Base-by-base conservation (phyloP, 2,113 vertebrate species). In the Bubo bubo region DNA sequence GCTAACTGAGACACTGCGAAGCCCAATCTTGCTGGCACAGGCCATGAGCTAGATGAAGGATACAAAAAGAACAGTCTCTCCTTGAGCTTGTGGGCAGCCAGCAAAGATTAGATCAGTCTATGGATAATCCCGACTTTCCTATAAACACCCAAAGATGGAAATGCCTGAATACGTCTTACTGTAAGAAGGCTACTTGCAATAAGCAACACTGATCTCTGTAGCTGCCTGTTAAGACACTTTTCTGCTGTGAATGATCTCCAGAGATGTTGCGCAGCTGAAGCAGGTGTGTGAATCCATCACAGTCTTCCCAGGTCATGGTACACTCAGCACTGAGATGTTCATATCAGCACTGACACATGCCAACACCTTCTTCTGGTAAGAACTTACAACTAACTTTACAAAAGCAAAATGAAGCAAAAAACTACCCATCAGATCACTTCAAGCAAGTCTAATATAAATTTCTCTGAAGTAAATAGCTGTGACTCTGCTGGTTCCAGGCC, bases 1-100 rank as follows among this genome's bases (percentile, higher is more conserved):
- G 4, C 39, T 39, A 15, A 72, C 0, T 0, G 45, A 60, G 49
- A 91, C 23, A 47, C 14, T 0, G 0, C 2, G 16, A 56, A 92
- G 50, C 58, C n/a, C 56, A 68, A 70, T 21, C 2, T 0, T 13
- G 13, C 26, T 24, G 12, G 39, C 45, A 35, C 17, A 45, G 20
- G 37, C 45, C 59, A 34, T 4, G 21, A 62, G 3, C 16, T 8
- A 21, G 39, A 75, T 14, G 28, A 72, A 60, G 39, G n/a, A 26
- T 8, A 68, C 6, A 35, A 60, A 43, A 88, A 58, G 17, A 7
- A 68, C 21, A 93, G 18, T 34, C 17, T 47, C 32, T 30, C 24
- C 19, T 27, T 0, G 1, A 87, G 52, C 28, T 4, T 72, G 32
- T 28, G 41, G 47, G 55, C 75, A 86, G 70, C 18, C 49, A 85